Base-by-base conservation (phyloP, 2,888 invertebrate genomes). In the Alcis repandata region DNA sequence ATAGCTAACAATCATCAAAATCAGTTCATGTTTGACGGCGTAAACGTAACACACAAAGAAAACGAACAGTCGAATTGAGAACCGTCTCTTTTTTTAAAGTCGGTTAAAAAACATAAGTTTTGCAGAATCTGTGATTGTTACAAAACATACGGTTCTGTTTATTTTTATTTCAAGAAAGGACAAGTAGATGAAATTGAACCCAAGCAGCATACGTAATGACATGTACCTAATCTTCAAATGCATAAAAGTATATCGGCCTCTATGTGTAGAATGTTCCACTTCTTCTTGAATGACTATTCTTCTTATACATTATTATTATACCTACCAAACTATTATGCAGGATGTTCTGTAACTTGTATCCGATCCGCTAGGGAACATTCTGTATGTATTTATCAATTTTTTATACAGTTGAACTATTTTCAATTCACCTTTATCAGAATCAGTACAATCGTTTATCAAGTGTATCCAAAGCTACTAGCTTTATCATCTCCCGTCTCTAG, bases 141-240 rank as follows among this genome's bases (percentile, higher is more conserved):
- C n/a, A n/a, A 20, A 22, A 22, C 41, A 19, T 48, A 52, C 13
- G 13, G 4, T 46, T n/a, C 45, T 49, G 59, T 60, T 41, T 56
- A 59, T 51, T 68, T 59, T 60, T 60, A 64, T 45, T 57, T 56
- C 59, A 66, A 60, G 66, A 57, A 68, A 63, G 57, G 59, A 60
- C 38, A 62, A 54, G 63, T 70, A 61, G 58, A 43, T 46, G 6
- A 51, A 33, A 13, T 51, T 17, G 27, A 56, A 57, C 33, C 53
- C 59, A 45, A 45, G 8, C 45, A 45, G 15, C 27, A 27, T n/a
- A 48, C 19, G 22, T 46, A 15, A 32, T 48, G 27, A 51, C 19
- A 59, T 51, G 27, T 41, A 20, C 40, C n/a, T 20, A 10, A 49
- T 32, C 15, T 43, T 51, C 15, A 33, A 27, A 62, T 40, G 20